A percentile compares a stretch with the other conserved stretches of the same genome.
These are phyloP conservation scores for Prunella strophiata DNA, from an alignment of 2,797 vertebrate genomes.

Conservation along the genomic window DNA sequence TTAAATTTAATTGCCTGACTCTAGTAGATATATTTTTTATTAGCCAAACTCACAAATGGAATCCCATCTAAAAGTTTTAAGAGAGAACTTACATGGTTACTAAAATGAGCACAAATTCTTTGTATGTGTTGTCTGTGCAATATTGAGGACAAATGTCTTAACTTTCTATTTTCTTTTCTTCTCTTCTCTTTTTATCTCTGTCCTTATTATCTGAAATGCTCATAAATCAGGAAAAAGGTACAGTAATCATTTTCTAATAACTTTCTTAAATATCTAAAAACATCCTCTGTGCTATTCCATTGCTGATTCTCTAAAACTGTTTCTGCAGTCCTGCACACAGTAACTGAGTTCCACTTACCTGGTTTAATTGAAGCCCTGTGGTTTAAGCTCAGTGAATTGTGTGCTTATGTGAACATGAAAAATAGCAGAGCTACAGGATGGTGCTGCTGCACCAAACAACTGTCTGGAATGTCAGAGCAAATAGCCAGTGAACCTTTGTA, in stretches of 20 bases:
- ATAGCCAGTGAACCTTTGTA: background rate
- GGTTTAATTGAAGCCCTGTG: background rate
- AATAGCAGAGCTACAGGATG: background rate
- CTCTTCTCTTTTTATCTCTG: slow-evolving; percentile 78
- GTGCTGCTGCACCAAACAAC: slow-evolving; percentile 5
- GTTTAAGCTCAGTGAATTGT: background rate
- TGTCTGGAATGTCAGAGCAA: slow-evolving; percentile 22
- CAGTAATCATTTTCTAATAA: slow-evolving; percentile 74
- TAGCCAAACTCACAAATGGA: background rate
- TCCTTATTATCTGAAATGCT: slow-evolving; percentile 81
- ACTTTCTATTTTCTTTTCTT: slow-evolving; percentile 76
- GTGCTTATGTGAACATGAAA: background rate
- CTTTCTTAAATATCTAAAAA: slow-evolving; percentile 14
- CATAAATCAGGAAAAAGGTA: slow-evolving; percentile 92
- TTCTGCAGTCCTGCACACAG: background rate
- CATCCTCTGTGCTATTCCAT: background rate
- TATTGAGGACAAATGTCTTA: slow-evolving; percentile 61
- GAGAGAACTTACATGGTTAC: background rate
- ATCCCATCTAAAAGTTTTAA: background rate
- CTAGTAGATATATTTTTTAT: background rate
- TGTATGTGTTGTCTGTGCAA: slow-evolving; percentile 31
- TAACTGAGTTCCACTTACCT: background rate
- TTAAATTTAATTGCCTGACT: slow-evolving; percentile 30
- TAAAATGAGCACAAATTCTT: background rate
- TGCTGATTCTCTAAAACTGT: background rate